Conservation (phyloP, 92 coral and sea anemone species). For the Nematostella vectensis region DNA sequence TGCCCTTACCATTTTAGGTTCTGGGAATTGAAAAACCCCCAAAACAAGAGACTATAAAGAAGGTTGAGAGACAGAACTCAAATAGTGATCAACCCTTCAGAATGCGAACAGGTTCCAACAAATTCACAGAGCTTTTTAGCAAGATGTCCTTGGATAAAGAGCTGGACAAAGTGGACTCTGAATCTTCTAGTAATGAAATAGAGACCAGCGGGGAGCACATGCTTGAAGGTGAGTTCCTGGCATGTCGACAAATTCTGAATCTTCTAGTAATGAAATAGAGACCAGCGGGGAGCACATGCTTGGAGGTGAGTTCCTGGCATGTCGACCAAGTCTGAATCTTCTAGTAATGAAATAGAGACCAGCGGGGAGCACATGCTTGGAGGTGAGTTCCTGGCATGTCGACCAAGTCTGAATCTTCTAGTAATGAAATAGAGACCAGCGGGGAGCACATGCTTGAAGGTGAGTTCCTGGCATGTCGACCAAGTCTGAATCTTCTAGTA, state of each 20-base stretch:
- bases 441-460: conserved; percentile 8
- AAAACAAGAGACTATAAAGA: conserved; percentile 8
- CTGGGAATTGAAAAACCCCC: conserved; percentile 49
- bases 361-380: conserved; percentile 9
- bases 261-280: conserved; percentile 12
- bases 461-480: background rate
- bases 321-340: background rate
- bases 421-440: conserved; percentile 13
- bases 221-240: background rate
- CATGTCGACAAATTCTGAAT: background rate
- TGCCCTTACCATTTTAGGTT: conserved; percentile 32
- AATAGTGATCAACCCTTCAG: conserved; percentile 15
- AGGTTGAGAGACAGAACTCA: conserved; percentile 3
- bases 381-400: background rate
- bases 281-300: conserved; percentile 10
- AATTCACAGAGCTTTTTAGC: conserved; percentile 30
- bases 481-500: background rate
- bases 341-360: conserved; percentile 14
- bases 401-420: conserved; percentile 4
- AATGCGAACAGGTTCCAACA: conserved; percentile 30
- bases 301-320: background rate
- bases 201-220: conserved; percentile 15
- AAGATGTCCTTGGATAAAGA: conserved; percentile 38
- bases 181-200: conserved; percentile 8
- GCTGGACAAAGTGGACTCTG: conserved; percentile 12